Percentiles rank a stretch among this genome's conserved stretches.
Conservation (phyloP, 2,113 vertebrate species). For the Sinocyclocheilus anophthalmus region DNA sequence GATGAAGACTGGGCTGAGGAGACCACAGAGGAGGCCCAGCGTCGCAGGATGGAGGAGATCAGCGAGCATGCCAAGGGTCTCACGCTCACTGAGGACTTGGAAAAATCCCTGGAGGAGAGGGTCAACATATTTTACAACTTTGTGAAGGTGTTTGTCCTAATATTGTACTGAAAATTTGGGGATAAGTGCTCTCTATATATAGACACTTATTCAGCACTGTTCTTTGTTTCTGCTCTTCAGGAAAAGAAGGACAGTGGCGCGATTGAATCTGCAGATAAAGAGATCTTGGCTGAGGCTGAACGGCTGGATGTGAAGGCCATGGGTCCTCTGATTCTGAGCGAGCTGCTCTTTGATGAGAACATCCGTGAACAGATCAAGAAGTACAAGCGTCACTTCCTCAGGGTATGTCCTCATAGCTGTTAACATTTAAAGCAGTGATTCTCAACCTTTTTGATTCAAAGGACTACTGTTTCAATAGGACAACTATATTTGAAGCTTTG, state of each 20-base stretch:
- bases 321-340: constrained; percentile 95
- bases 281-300: constrained; percentile 96
- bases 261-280: constrained; percentile 92
- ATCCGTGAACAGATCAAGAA: constrained; percentile 97
- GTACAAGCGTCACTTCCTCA: constrained; percentile 94
- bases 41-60: constrained; percentile 96
- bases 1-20: constrained; percentile 91
- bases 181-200: not conserved
- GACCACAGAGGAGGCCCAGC: constrained; percentile 94
- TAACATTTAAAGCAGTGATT: not conserved
- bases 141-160: constrained; percentile 82
- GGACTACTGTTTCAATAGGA: too few species aligned
- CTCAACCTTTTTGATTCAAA: not conserved
- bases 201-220: not conserved
- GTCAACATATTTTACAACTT: constrained; percentile 97
- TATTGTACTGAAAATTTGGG: not conserved
- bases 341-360: constrained; percentile 79
- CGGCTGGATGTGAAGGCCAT: constrained; percentile 96
- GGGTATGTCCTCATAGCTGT: constrained; percentile 76
- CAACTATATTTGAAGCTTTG: not conserved
- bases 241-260: constrained; percentile 92
- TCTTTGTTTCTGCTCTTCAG: constrained; percentile 66
- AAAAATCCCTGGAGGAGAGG: constrained; percentile 90
- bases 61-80: constrained; percentile 95
- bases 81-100: constrained; percentile 93